Evolutionary conservation across 2,888 invertebrate species (phyloP).

Genomic region (Tenthredo livida): DNA sequence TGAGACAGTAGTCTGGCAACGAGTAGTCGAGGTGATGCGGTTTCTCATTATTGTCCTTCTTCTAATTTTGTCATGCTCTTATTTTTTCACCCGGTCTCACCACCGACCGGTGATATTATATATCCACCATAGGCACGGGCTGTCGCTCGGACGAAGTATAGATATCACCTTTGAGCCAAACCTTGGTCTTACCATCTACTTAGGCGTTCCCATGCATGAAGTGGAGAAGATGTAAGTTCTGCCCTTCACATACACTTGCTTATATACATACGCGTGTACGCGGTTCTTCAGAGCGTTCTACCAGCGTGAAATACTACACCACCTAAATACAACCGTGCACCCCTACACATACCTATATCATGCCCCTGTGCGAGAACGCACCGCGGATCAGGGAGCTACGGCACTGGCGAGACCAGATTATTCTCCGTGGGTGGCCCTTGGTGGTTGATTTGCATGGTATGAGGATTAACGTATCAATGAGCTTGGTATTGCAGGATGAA

Average conservation of each 20-base stretch:
- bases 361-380: background rate
- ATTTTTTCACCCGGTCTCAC: background rate
- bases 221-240: background rate
- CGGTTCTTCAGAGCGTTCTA: constrained; percentile 26
- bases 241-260: background rate
- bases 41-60: background rate
- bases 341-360: background rate
- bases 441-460: background rate
- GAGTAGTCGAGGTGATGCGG: background rate
- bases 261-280: background rate
- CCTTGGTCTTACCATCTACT: background rate
- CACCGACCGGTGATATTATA: constrained; percentile 22
- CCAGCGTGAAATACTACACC: constrained; percentile 37
- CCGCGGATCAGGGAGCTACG: background rate
- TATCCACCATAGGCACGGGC: constrained; percentile 31
- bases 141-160: background rate
- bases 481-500: background rate
- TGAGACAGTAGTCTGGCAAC: background rate
- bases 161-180: background rate
- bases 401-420: constrained; percentile 22
- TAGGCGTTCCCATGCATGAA: background rate
- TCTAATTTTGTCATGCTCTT: background rate
- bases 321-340: background rate
- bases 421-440: constrained; percentile 25
- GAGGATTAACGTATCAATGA: background rate